Evolutionary conservation across 2,113 vertebrate species (phyloP).

Genomic region (Patagioenas fasciata): DNA sequence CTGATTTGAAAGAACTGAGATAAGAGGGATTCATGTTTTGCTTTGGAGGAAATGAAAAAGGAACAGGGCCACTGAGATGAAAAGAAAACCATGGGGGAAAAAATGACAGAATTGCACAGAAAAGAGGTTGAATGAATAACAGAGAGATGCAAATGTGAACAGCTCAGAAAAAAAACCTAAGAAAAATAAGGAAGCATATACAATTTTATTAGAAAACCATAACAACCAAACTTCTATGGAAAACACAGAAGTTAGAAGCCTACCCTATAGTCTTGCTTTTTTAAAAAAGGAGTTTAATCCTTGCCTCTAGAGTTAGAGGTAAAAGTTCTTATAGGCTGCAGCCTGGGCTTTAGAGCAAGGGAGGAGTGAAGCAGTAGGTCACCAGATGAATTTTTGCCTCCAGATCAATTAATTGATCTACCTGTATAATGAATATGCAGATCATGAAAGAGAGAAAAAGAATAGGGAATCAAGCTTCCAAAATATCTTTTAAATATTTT

Average conservation of each 20-base stretch:
- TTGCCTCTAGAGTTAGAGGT: not conserved
- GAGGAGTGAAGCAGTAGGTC: not conserved
- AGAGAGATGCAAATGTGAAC: not conserved
- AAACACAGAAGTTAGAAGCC: not conserved
- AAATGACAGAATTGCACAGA: not conserved
- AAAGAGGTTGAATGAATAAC: not conserved
- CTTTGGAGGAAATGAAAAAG: constrained; percentile 56
- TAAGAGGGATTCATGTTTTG: constrained; percentile 31
- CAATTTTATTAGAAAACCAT: not conserved
- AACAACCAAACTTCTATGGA: not conserved
- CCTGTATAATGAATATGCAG: not conserved
- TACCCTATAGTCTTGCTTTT: not conserved
- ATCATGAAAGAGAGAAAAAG: constrained; percentile 31
- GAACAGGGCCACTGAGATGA: not conserved
- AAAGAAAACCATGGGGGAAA: not conserved
- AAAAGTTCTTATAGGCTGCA: not conserved
- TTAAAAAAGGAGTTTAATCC: not conserved
- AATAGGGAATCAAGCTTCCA: constrained; percentile 20
- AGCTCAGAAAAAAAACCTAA: not conserved
- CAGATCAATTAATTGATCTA: not conserved
- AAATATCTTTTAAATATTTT: constrained; percentile 49
- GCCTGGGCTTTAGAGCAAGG: not conserved
- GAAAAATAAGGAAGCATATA: not conserved
- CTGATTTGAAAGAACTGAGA: constrained; percentile 32
- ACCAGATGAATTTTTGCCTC: not conserved